Percentiles rank a stretch among this genome's conserved stretches.
These are phyloP conservation scores for Micrasema longulum DNA, from an alignment of 1,140 invertebrate species.

Conservation along the genomic window DNA sequence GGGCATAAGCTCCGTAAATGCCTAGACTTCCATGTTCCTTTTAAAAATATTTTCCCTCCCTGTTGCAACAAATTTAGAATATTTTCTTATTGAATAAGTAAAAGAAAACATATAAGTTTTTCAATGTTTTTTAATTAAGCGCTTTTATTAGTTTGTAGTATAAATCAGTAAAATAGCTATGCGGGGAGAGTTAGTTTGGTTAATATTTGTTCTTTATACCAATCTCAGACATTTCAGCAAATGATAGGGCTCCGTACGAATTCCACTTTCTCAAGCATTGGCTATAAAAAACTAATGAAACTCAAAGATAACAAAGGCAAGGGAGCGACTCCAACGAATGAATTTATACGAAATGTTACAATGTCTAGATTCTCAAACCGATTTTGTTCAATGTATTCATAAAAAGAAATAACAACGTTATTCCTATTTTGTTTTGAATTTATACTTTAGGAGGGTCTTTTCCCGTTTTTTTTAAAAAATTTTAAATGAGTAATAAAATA, in stretches of 20 bases:
- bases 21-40: too few relatives aligned
- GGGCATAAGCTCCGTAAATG: too few relatives aligned
- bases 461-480: too few relatives aligned
- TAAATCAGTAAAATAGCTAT: not conserved
- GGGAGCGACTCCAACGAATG: constrained; percentile 27
- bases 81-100: not conserved
- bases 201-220: constrained; percentile 31
- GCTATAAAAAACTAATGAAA: constrained; percentile 53
- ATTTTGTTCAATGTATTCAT: too few relatives aligned
- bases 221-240: constrained; percentile 26
- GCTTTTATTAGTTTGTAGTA: not conserved
- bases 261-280: constrained; percentile 45
- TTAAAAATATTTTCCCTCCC: too few relatives aligned
- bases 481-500: too few relatives aligned
- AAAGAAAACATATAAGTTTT: too few relatives aligned
- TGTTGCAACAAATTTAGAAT: too few relatives aligned
- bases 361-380: constrained; percentile 9
- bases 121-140: not conserved
- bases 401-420: too few relatives aligned
- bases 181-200: not conserved
- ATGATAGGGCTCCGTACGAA: constrained; percentile 33
- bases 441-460: too few relatives aligned
- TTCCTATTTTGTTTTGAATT: too few relatives aligned
- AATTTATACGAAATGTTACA: constrained; percentile 35
- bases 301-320: constrained; percentile 51